Percentiles rank a stretch among this genome's conserved stretches.
These are phyloP conservation scores for Dermolepida albohirtum DNA, from an alignment of 2,888 invertebrate species.

Conservation along the genomic window DNA sequence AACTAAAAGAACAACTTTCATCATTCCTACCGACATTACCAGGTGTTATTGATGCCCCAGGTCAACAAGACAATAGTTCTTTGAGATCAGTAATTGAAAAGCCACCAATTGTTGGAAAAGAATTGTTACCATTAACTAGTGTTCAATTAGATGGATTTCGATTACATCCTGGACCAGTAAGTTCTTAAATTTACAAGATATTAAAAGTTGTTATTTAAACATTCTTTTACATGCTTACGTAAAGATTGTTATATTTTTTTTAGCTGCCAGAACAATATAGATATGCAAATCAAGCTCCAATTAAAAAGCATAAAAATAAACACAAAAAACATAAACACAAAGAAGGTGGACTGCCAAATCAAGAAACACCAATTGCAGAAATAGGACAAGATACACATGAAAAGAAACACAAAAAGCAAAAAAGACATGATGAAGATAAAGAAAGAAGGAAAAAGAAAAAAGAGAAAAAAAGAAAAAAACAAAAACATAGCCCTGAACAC, in stretches of 20 bases:
- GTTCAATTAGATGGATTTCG: conserved; percentile 93
- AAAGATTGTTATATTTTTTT: conserved; percentile 50
- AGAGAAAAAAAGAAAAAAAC: conserved; percentile 95
- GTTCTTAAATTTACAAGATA: conserved; percentile 43
- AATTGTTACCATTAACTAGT: conserved; percentile 86
- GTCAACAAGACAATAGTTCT: conserved; percentile 87
- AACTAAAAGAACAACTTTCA: conserved; percentile 93
- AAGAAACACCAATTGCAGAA: conserved; percentile 78
- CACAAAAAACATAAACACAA: conserved; percentile 96
- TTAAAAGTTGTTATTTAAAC: background rate
- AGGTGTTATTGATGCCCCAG: conserved; percentile 94
- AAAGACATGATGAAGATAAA: conserved; percentile 92
- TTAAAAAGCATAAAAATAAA: conserved; percentile 94
- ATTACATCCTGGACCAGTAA: conserved; percentile 90
- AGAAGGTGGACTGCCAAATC: conserved; percentile 82
- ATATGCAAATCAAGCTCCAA: conserved; percentile 90
- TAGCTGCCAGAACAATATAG: conserved; percentile 94
- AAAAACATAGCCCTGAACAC: conserved; percentile 92
- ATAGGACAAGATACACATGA: conserved; percentile 84
- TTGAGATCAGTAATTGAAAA: conserved; percentile 94
- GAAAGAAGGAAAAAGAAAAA: conserved; percentile 94
- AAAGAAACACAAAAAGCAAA: conserved; percentile 95
- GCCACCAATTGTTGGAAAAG: conserved; percentile 92
- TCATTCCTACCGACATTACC: conserved; percentile 96
- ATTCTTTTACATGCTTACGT: no score